Base-by-base conservation (phyloP, 2,797 vertebrate genomes). In the Mormyrops boulengeri region DNA sequence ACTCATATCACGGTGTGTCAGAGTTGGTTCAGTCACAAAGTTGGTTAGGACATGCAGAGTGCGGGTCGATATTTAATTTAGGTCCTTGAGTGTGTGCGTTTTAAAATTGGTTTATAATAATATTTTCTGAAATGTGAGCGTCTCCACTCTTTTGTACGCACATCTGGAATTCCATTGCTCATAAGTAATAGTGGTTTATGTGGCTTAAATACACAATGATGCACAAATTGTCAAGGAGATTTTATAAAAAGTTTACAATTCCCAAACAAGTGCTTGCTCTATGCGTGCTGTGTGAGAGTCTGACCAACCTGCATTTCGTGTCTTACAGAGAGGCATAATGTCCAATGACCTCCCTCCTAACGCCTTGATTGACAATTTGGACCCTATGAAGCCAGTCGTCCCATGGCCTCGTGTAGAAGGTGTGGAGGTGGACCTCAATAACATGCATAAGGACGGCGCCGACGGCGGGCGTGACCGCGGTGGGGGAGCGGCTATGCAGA, bases 401-500 rank as follows among this genome's bases (percentile, higher is more conserved):
- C 98, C 98, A 17, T 99, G 99, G 99, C 99, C 99, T 94, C 98
- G 96, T 22, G 99, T 99, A 57, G 99, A 99, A 95, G 99, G 99
- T 22, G 95, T 99, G 89, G 99, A 99, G 95, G 99, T 99, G 19
- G 97, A 99, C 93, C 96, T 99, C 88, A 96, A 99, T 93, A 97
- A 97, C 88, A 97, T 99, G 94, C 94, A 97, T 92, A 95, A 96
- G 95, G 96, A 98, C 90, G 97, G 97, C 95, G 96, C 91, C 47
- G 95, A 94, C 93, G 94, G 94, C 90, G 96, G 95, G 90, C 93
- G 94, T 22, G 94, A 89, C 89, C 94, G 89, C 66, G 95, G 89
- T 89, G 94, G 91, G 84, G 93, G 90, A 91, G 95, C 92, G 84
- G 95, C 93, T 93, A 94, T 92, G 60, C 94, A 95, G 90, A 94